Base-by-base conservation (phyloP, 2,113 vertebrate species). In the Nannobrachium achirus region DNA sequence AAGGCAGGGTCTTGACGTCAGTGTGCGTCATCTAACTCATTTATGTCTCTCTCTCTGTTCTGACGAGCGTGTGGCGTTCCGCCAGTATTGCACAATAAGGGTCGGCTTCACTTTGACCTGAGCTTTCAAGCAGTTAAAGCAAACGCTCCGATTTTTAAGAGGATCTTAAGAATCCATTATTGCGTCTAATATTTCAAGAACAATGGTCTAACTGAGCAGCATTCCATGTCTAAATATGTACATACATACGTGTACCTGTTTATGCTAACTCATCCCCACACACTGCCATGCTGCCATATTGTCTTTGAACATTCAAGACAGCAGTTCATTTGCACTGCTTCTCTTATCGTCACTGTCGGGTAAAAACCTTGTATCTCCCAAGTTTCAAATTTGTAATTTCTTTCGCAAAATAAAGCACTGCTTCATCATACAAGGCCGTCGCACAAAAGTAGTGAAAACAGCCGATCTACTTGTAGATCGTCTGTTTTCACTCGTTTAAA, bases 1-100 rank as follows among this genome's bases (percentile, higher is more conserved):
- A n/a, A 71, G 83, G 80, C 11, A n/a, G 73, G 61, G 68, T 66
- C 62, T 74, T 89, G 81, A 89, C 75, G 74, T 90, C 82, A 78
- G 69, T 4, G 41, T 81, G 85, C 65, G 66, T 89, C 80, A 82
- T 61, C 76, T 68, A 80, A 68, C 59, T 56, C 77, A 62, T 44
- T 65, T 59, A 76, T 66, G 18, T 82, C 58, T 73, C 39, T 62
- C 46, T 50, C 55, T 77, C 51, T 68, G 56, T 64, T 70, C 62
- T 40, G 40, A 73, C 77, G 45, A 60, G 60, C 49, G 46, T 53
- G 20, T 53, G 20, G 44, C 60, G 59, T 76, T 75, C 77, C 79
- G 72, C 65, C 69, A 75, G 66, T 56, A 76, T 89, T 87, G 83
- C 70, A 74, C 76, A 84, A 65, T 40, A n/a, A 40, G 69, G 71